phyloP scores from a whole-genome alignment of 2,888 invertebrate species.

The Plutella xylostella region DNA sequence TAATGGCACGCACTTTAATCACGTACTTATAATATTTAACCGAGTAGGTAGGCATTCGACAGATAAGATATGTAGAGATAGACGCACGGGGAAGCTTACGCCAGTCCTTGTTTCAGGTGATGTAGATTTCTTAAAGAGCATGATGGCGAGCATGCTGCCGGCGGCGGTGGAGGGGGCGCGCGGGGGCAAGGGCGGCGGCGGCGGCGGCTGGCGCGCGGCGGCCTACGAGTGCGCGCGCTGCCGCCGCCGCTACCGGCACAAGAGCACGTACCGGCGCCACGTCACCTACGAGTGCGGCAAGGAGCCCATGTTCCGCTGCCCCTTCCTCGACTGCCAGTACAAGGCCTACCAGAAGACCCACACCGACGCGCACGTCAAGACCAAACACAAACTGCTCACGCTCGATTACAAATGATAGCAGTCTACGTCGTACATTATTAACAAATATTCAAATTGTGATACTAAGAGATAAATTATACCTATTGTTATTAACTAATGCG shows the following conservation, averaged over 20 bases:
- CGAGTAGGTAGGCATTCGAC: no score
- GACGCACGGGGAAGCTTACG: no score
- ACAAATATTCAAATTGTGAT: conserved; percentile 43
- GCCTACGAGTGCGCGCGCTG: conserved; percentile 73
- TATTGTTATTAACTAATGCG: no score
- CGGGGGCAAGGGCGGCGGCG: no score
- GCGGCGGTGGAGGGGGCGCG: conserved; percentile 60
- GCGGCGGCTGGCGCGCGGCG: conserved; percentile 58
- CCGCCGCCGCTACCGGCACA: conserved; percentile 79
- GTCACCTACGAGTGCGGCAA: conserved; percentile 75
- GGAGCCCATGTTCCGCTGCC: conserved; percentile 66
- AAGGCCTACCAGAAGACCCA: conserved; percentile 66
- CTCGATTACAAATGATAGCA: conserved; percentile 41
- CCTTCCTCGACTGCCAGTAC: conserved; percentile 57
- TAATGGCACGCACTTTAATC: no score
- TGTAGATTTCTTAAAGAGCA: conserved; percentile 60
- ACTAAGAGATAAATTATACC: conserved; percentile 43
- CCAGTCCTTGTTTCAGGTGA: conserved; percentile 66
- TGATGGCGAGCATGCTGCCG: conserved; percentile 62
- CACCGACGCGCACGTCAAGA: conserved; percentile 63
- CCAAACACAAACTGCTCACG: conserved; percentile 63
- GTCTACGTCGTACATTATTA: conserved; percentile 8
- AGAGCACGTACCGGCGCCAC: conserved; percentile 79
- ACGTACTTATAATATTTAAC: no score
- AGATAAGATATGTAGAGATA: no score